These are phyloP conservation scores for Lerema accius DNA, from an alignment of 1,140 invertebrate genomes.

Conservation along the genomic window DNA sequence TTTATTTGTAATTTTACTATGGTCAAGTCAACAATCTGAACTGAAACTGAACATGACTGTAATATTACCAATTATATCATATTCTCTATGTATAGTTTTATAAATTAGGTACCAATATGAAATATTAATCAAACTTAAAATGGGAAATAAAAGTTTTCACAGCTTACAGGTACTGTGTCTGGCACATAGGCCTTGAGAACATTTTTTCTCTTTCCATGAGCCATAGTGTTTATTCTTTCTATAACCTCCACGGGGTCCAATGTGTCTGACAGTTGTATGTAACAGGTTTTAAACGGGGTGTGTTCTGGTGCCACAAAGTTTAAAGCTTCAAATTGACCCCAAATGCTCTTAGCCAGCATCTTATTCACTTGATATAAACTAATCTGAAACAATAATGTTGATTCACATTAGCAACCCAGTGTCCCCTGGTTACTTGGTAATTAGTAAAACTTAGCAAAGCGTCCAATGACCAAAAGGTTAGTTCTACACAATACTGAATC, in stretches of 20 bases:
- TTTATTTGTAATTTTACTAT: too few relatives aligned
- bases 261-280: slow-evolving; percentile 39
- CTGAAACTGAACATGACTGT: too few relatives aligned
- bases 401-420: too few relatives aligned
- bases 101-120: too few relatives aligned
- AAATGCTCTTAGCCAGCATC: slow-evolving; percentile 21
- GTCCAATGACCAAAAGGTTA: too few relatives aligned
- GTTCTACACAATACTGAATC: too few relatives aligned
- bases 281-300: slow-evolving; percentile 19
- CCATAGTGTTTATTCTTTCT: slow-evolving; percentile 36
- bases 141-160: background rate
- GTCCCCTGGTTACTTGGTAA: too few relatives aligned
- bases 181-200: slow-evolving; percentile 37
- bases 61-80: too few relatives aligned
- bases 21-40: too few relatives aligned
- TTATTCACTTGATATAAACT: slow-evolving; percentile 21
- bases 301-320: slow-evolving; percentile 30
- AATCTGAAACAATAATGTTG: background rate
- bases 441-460: too few relatives aligned
- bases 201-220: background rate
- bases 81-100: too few relatives aligned
- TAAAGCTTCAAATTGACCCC: slow-evolving; percentile 38
- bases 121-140: too few relatives aligned
- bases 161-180: slow-evolving; percentile 43
- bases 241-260: slow-evolving; percentile 43